Conservation (phyloP, 2,797 vertebrate species). For the Sebastes vulpes region DNA sequence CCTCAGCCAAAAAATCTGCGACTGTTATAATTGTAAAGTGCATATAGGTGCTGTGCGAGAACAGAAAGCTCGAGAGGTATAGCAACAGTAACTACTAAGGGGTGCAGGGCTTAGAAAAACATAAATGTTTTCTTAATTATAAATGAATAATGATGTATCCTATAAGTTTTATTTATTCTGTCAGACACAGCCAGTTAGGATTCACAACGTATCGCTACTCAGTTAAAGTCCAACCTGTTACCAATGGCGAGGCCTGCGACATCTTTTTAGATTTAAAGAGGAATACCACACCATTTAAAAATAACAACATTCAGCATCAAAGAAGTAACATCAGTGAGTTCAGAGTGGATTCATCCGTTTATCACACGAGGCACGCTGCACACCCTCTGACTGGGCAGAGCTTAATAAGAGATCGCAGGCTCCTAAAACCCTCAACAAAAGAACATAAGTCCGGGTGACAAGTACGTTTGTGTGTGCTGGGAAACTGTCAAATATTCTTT, state of each 20-base stretch:
- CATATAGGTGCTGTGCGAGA: neutral
- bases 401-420: constrained; percentile 5
- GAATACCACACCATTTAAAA: neutral
- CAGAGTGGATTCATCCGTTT: constrained; percentile 20
- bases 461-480: constrained; percentile 7
- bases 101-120: neutral
- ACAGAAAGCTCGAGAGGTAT: neutral
- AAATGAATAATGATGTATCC: neutral
- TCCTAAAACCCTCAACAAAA: constrained; percentile 45
- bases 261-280: neutral
- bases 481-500: constrained; percentile 26
- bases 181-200: neutral
- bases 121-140: neutral
- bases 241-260: neutral
- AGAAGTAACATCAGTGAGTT: constrained; percentile 14
- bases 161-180: neutral
- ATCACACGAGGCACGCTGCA: constrained; percentile 6
- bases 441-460: constrained; percentile 17
- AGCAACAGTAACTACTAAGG: neutral
- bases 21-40: neutral
- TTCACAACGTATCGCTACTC: neutral
- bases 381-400: constrained; percentile 12
- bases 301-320: constrained; percentile 14
- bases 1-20: neutral
- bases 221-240: neutral